Percentiles rank a stretch among this genome's conserved stretches.
These are phyloP conservation scores for Doryteuthis pealeii DNA, from an alignment of 1,140 invertebrate genomes.

Conservation along the genomic window DNA sequence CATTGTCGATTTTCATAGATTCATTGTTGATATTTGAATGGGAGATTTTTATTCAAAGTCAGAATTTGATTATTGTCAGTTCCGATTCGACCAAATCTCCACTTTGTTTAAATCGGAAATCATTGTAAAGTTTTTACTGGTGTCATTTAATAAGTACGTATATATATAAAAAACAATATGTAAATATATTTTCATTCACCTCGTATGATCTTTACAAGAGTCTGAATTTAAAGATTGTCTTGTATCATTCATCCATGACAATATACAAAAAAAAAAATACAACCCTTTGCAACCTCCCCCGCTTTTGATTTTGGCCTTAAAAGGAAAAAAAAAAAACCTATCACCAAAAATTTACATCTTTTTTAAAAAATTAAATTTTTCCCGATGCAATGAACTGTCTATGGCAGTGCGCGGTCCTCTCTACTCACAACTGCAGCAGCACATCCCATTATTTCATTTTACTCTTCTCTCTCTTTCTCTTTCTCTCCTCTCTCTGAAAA, in stretches of 20 bases:
- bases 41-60: too few relatives aligned
- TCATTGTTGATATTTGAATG: too few relatives aligned
- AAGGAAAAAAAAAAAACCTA: not conserved
- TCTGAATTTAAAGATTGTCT: not conserved
- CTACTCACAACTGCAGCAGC: too few relatives aligned
- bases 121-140: not conserved
- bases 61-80: not conserved
- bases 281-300: not conserved
- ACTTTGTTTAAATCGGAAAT: not conserved
- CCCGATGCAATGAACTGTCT: not conserved
- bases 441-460: too few relatives aligned
- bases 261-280: not conserved
- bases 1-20: too few relatives aligned
- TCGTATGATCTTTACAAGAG: not conserved
- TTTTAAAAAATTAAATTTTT: not conserved
- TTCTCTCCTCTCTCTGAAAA: not conserved
- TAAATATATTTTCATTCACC: not conserved
- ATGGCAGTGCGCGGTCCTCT: too few relatives aligned
- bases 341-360: not conserved
- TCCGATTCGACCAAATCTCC: not conserved
- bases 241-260: slow-evolving; percentile 5
- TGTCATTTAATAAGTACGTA: not conserved
- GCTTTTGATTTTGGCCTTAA: not conserved
- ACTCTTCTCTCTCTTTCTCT: not conserved
- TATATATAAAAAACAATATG: not conserved